Evolutionary conservation across 2,888 invertebrate genomes (phyloP), one percentile per base, ranked within the genome.

Genomic region (Apamea anceps): DNA sequence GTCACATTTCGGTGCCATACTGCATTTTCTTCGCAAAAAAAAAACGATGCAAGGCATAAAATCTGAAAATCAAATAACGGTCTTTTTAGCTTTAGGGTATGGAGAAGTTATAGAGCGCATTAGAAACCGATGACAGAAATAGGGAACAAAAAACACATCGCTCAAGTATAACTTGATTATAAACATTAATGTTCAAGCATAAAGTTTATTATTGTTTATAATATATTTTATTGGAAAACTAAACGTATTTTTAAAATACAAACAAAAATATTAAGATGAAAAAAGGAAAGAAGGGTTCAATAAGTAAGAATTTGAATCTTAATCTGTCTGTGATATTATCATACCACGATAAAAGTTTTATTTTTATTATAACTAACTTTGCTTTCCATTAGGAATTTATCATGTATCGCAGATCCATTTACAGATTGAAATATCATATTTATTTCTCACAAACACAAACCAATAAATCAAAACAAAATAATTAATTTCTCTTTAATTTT

Each of bases 1-100:
- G 74, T 75, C 74, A 77, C 62, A 79, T 82, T 71, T 71, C 37
- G 25, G 28, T 66, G 48, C 82, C 79, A 73, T 42, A 86, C 71
- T 75, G 82, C 75, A 66, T 70, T 79, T 73, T 74, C 73, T 73
- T 72, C 15, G 45, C 54, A 76, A 85, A 86, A 76, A 85, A 86
- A 85, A 80, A 85, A 75, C 28, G 25, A 84, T 67, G 75, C 18
- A 67, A 28, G 75, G 63, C 73, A 72, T 72, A 78, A 84, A 84
- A 87, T 82, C 72, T 79, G 74, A 82, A 87, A 87, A 87, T 82
- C 77, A 80, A 87, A 85, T 87, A 79, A 62, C 84, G 71, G 74
- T 79, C 1, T 70, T 42, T 48, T 3, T 28, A 13, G 12, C n/a
- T 51, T 54, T 4, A 0, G 66, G 2, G 75, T 85, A 66, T 71